Conservation (phyloP, 1,140 invertebrate species). For the Lasioglossum baleicum region DNA sequence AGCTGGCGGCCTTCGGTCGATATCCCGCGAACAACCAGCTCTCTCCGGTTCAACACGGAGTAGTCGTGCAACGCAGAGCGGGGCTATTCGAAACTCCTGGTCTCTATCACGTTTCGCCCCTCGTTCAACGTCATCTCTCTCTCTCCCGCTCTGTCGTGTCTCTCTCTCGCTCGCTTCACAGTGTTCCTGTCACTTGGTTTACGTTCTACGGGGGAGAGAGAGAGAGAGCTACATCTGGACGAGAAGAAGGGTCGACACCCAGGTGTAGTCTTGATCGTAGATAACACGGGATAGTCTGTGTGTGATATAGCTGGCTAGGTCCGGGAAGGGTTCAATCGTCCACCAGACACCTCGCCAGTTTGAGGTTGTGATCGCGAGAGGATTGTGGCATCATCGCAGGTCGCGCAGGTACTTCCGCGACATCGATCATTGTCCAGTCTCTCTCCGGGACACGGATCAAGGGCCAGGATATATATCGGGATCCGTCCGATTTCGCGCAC, state of each 20-base stretch:
- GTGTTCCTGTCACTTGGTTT: neutral
- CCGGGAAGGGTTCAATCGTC: constrained; percentile 14
- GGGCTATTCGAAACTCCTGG: constrained; percentile 14
- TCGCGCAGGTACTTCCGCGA: neutral
- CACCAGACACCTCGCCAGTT: neutral
- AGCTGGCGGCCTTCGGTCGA: constrained; percentile 45
- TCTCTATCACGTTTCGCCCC: constrained; percentile 17
- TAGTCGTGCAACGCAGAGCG: constrained; percentile 28
- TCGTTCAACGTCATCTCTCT: neutral
- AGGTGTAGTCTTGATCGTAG: neutral
- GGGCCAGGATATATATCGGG: no score
- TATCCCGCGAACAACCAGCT: constrained; percentile 39
- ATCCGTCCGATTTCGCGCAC: neutral
- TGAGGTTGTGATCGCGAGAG: neutral
- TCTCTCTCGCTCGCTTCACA: no score
- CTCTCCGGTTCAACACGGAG: constrained; percentile 11
- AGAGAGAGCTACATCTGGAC: no score
- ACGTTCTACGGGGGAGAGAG: neutral
- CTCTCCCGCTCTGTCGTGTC: neutral
- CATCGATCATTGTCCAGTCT: constrained; percentile 3
- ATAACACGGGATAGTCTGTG: neutral
- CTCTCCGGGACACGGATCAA: no score
- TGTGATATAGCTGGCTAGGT: neutral
- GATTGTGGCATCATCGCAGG: neutral
- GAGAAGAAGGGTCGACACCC: no score